Evolutionary conservation across 2,797 vertebrate species (phyloP).

Genomic region (Lagodon rhomboides): DNA sequence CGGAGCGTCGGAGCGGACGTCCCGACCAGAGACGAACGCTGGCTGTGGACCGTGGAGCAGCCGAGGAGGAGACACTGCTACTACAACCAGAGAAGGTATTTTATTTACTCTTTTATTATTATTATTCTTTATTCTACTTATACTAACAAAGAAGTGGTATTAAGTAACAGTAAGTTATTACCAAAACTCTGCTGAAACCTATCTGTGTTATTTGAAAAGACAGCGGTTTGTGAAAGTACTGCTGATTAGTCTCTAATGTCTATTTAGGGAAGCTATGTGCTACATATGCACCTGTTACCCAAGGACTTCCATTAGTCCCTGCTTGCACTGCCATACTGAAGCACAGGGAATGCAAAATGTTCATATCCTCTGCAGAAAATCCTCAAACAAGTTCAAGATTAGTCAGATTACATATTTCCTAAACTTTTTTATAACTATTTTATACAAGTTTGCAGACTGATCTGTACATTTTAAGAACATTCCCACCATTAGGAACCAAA

Average conservation of each 20-base stretch:
- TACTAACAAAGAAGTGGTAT: slow-evolving; percentile 1
- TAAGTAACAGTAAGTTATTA: not conserved
- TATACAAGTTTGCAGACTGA: not conserved
- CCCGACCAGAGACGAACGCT: slow-evolving; percentile 26
- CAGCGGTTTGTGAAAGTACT: slow-evolving; percentile 1
- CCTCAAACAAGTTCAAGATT: slow-evolving; percentile 3
- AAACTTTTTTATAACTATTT: not conserved
- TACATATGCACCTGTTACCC: slow-evolving; percentile 67
- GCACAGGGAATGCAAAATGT: not conserved
- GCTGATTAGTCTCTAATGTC: not conserved
- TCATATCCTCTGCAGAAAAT: not conserved
- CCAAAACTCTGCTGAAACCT: not conserved
- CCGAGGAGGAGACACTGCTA: slow-evolving; percentile 4
- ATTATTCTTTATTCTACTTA: not conserved
- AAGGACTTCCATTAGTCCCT: slow-evolving; percentile 10
- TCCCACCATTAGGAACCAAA: not conserved
- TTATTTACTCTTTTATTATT: too few species aligned
- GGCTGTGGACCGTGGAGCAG: slow-evolving; percentile 31
- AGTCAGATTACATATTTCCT: not conserved
- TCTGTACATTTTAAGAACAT: not conserved
- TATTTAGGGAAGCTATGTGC: not conserved
- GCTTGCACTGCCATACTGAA: not conserved
- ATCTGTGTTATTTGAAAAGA: not conserved
- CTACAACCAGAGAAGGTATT: slow-evolving; percentile 66
- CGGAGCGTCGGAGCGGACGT: not conserved